A percentile compares a stretch with the other conserved stretches of the same genome.
phyloP scores from a whole-genome alignment of 2,113 vertebrate genomes.

The Thoracochromis brauschi region DNA sequence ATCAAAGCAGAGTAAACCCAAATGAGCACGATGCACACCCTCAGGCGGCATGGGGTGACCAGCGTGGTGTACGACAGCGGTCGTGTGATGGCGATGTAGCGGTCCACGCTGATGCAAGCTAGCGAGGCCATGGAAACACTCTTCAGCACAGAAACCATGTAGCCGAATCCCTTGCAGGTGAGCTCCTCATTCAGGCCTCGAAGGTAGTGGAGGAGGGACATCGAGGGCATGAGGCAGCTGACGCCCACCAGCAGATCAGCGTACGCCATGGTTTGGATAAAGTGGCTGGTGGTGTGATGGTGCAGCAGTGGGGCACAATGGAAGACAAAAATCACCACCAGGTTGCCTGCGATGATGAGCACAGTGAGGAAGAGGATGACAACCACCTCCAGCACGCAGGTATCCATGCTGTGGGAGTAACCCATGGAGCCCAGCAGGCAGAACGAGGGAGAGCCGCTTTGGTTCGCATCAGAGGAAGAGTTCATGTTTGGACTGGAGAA shows the following conservation, averaged over 20 bases:
- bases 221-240: constrained; percentile 85
- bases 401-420: constrained; percentile 76
- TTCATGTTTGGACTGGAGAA: constrained; percentile 79
- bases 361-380: constrained; percentile 85
- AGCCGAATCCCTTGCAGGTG: constrained; percentile 84
- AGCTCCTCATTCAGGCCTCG: constrained; percentile 77
- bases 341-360: constrained; percentile 87
- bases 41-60: constrained; percentile 84
- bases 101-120: constrained; percentile 84
- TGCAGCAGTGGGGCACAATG: constrained; percentile 89
- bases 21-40: constrained; percentile 80
- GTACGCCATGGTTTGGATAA: constrained; percentile 93
- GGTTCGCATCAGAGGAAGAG: constrained; percentile 72
- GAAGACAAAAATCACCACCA: constrained; percentile 90
- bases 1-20: constrained; percentile 84
- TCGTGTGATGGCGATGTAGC: constrained; percentile 74
- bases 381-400: constrained; percentile 85
- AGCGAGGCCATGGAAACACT: constrained; percentile 90
- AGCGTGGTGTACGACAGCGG: constrained; percentile 84
- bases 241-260: constrained; percentile 89
- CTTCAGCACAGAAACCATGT: constrained; percentile 86
- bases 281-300: constrained; percentile 90
- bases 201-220: constrained; percentile 81
- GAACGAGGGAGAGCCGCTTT: constrained; percentile 73
- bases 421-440: constrained; percentile 80